phyloP scores from a whole-genome alignment of 1,140 invertebrate species.

The Bathynomus jamesi region DNA sequence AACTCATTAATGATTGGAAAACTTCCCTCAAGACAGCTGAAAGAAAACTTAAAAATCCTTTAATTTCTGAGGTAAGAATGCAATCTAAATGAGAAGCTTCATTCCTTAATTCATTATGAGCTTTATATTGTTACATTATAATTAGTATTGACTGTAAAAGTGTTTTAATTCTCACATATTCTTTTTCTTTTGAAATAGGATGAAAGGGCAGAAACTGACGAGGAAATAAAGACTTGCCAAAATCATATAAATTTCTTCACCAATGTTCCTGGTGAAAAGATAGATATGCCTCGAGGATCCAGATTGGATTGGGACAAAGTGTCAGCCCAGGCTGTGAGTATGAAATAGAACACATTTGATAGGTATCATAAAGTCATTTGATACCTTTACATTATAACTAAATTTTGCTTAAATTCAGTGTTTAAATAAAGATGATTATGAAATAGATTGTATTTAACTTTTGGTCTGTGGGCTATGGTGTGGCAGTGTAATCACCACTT shows the following conservation, averaged over 20 bases:
- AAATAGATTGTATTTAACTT: no score
- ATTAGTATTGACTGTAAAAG: background rate
- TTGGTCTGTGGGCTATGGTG: no score
- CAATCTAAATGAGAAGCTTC: background rate
- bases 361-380: no score
- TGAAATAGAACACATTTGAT: background rate
- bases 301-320: constrained; percentile 26
- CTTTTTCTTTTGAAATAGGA: background rate
- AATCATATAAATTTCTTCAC: constrained; percentile 4
- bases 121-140: background rate
- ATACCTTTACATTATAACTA: no score
- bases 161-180: background rate
- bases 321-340: constrained; percentile 19
- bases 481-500: no score
- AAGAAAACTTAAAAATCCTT: background rate
- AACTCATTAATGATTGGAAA: background rate
- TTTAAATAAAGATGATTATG: no score
- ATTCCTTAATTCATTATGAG: background rate
- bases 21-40: background rate
- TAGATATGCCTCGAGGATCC: background rate
- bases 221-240: background rate
- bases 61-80: background rate
- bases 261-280: background rate
- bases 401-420: no score
- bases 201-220: background rate